Evolutionary conservation across 2,888 invertebrate genomes (phyloP).

Genomic region (Drosophila quinaria): DNA sequence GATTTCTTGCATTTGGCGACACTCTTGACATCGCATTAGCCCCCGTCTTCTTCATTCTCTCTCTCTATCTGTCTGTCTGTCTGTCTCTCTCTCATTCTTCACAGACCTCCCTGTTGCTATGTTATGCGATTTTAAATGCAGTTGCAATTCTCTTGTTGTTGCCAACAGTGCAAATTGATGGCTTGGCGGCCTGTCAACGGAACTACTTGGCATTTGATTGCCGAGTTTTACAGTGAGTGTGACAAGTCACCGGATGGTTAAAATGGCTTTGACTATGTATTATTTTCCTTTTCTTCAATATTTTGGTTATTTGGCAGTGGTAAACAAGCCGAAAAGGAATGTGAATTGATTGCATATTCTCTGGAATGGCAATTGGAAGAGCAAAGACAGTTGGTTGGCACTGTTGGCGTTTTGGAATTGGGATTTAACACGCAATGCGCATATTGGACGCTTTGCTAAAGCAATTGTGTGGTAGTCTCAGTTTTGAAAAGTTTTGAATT

Average conservation of each 20-base stretch:
- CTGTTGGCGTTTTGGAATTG: conserved; percentile 20
- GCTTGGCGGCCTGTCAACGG: conserved; percentile 57
- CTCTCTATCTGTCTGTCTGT: too few species aligned
- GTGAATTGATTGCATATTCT: conserved; percentile 32
- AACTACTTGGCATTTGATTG: conserved; percentile 58
- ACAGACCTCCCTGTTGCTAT: conserved; percentile 18
- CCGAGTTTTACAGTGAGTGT: conserved; percentile 31
- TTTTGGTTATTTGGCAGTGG: conserved; percentile 31
- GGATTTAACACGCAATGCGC: conserved; percentile 10
- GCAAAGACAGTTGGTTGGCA: conserved; percentile 14
- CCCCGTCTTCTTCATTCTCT: background rate
- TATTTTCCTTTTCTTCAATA: background rate
- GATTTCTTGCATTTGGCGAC: conserved; percentile 71
- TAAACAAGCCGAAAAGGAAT: conserved; percentile 40
- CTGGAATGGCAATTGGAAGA: conserved; percentile 37
- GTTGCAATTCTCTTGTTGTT: conserved; percentile 38
- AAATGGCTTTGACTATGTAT: conserved; percentile 10
- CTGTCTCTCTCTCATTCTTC: background rate
- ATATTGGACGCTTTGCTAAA: conserved; percentile 9
- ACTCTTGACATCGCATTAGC: conserved; percentile 78
- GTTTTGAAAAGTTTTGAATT: background rate
- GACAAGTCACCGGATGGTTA: conserved; percentile 29
- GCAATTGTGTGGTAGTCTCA: background rate
- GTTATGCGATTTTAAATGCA: conserved; percentile 55
- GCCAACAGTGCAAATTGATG: conserved; percentile 71